These are phyloP conservation scores for Hydrophis major DNA, from an alignment of 2,797 vertebrate genomes.

Conservation along the genomic window DNA sequence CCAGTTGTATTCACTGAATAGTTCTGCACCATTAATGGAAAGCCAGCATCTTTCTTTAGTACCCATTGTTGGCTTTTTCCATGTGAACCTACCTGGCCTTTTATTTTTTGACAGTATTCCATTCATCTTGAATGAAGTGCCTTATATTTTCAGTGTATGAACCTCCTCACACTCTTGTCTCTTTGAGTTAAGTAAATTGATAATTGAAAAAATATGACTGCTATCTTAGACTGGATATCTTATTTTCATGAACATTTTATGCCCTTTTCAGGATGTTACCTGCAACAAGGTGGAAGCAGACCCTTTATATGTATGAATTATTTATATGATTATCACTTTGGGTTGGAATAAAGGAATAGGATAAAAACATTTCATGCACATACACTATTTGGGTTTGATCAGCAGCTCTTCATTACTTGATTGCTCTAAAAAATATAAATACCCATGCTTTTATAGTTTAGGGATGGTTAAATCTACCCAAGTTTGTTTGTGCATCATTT, in stretches of 20 bases:
- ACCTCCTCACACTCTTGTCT: not conserved
- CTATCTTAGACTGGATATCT: not conserved
- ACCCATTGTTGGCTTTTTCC: slow-evolving; percentile 7
- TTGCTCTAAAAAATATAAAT: not conserved
- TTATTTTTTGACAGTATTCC: not conserved
- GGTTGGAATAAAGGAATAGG: not conserved
- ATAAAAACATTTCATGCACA: not conserved
- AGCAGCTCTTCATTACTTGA: not conserved
- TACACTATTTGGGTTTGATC: not conserved
- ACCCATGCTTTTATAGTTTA: not conserved
- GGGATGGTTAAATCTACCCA: not conserved
- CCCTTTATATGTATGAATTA: not conserved
- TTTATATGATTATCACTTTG: not conserved
- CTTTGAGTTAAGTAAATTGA: not conserved
- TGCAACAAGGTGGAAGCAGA: not conserved
- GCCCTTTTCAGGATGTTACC: not conserved
- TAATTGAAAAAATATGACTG: not conserved
- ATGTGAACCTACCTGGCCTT: slow-evolving; percentile 23
- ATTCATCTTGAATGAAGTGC: slow-evolving; percentile 18
- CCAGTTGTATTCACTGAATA: not conserved
- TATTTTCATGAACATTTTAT: not conserved
- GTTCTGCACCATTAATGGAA: not conserved
- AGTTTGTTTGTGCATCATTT: not conserved
- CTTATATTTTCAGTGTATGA: not conserved
- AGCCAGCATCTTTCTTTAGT: slow-evolving; percentile 28